Evolutionary conservation across 1,140 invertebrate species (phyloP), one percentile per base, ranked within the genome.

Genomic region (Epicauta chinensis): DNA sequence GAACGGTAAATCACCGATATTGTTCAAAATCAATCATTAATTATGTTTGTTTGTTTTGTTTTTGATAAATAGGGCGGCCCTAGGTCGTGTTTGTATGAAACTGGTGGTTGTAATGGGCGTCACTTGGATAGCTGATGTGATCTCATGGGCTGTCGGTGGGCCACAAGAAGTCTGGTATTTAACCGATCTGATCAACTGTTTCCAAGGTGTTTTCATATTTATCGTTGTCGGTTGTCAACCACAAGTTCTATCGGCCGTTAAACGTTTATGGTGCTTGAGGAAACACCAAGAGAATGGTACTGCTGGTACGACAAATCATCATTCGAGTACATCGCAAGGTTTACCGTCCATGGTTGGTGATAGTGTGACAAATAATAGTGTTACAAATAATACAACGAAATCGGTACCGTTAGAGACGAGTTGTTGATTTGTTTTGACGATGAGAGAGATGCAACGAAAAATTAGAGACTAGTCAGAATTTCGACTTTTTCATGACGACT

Each of bases 131-230:
- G 81, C 81, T n/a, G 87, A 90, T 67, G 81, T 90, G 14, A 71
- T 90, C 16, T 89, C 86, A 3, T 81, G 79, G 78, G 65, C 76
- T 46, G 81, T 84, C 23, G 87, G 87, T 42, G 87, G 87, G 0
- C 86, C 86, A 0, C 73, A 82, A 54, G 84, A 83, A 64, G 69
- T 85, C 48, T 90, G 87, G 87, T 87, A 87, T 66, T 70, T 86
- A 37, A 86, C 86, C 6, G 88, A 91, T 69, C 64, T 91, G 53
- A 78, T 92, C 64, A 93, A 91, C 71, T 82, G 85, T 40, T 75
- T 91, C 17, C 89, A 93, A 70, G 89, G 89, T 34, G 81, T 92
- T n/a, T 82, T 91, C 64, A 91, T 93, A 46, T 93, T 93, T 69
- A 79, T 88, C 55, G 89, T 92, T 34, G 88, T 91, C 40, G 87